Evolutionary conservation across 2,113 vertebrate genomes (phyloP).

Genomic region (Oryzias javanicus): DNA sequence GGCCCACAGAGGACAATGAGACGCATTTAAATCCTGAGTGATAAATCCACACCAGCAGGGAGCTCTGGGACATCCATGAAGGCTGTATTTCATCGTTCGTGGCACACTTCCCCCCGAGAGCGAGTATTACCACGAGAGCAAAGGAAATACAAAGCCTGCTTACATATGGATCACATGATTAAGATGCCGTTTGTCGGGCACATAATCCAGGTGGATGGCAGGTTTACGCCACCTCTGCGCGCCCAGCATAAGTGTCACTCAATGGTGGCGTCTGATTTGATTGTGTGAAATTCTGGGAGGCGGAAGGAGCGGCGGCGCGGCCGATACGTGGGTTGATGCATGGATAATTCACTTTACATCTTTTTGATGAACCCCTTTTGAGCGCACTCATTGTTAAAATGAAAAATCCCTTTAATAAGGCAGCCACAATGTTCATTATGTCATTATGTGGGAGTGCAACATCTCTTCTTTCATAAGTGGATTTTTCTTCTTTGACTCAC

Average conservation of each 20-base stretch:
- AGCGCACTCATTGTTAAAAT: conserved; percentile 47
- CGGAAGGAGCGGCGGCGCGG: conserved; percentile 12
- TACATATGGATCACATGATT: conserved; percentile 64
- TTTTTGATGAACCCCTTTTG: conserved; percentile 48
- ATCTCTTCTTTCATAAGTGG: conserved; percentile 43
- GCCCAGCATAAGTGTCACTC: conserved; percentile 21
- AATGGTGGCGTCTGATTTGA: conserved; percentile 33
- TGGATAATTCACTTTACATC: conserved; percentile 57
- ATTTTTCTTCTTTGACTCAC: conserved; percentile 44
- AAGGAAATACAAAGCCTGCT: conserved; percentile 51
- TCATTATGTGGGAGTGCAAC: conserved; percentile 52
- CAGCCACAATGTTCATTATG: conserved; percentile 53
- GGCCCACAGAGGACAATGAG: conserved; percentile 22
- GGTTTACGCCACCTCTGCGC: conserved; percentile 38
- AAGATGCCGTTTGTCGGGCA: conserved; percentile 39
- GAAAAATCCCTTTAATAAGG: conserved; percentile 55
- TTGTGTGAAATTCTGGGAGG: conserved; percentile 28
- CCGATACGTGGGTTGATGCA: conserved; percentile 37
- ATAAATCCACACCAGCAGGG: conserved; percentile 54
- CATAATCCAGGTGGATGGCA: conserved; percentile 29
- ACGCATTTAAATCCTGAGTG: conserved; percentile 55
- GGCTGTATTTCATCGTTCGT: conserved; percentile 48
- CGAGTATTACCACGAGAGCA: conserved; percentile 51
- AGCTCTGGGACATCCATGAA: conserved; percentile 23
- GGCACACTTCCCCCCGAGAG: conserved; percentile 37